Percentiles rank a stretch among this genome's conserved stretches.
phyloP scores from a whole-genome alignment of 2,797 vertebrate species.

The Semaprochilodus insignis region DNA sequence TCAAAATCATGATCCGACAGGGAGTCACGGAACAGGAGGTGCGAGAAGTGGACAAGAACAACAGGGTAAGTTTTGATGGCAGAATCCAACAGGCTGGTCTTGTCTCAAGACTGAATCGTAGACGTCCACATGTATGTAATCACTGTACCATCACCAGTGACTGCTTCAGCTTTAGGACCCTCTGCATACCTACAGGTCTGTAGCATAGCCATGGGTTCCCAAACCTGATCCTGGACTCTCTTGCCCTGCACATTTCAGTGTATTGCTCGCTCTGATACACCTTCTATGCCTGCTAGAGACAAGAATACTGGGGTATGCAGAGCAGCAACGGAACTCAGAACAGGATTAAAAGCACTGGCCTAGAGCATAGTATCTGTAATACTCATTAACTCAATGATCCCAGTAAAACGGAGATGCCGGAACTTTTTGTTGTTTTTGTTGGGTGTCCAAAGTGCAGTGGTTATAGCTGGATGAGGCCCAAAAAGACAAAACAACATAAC shows the following conservation, averaged over 20 bases:
- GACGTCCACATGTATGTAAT: background rate
- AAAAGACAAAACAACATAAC: no score
- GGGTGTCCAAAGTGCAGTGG: no score
- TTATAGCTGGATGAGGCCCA: no score
- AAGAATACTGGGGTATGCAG: background rate
- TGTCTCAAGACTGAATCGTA: background rate
- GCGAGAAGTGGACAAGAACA: conserved; percentile 88
- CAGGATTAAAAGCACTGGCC: background rate
- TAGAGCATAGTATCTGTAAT: background rate
- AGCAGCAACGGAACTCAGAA: background rate
- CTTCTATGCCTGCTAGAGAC: background rate
- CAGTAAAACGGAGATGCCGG: background rate
- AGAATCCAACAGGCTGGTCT: background rate
- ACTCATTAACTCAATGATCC: background rate
- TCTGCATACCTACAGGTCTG: no score
- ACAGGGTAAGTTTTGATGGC: conserved; percentile 79
- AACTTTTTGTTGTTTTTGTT: no score
- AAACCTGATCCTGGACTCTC: no score
- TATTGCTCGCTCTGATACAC: background rate
- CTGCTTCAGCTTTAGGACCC: background rate
- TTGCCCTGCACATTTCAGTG: no score
- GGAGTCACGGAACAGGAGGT: conserved; percentile 86
- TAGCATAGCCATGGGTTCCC: no score
- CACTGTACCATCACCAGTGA: no score
- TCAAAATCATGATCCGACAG: conserved; percentile 89